Evolutionary conservation across 2,113 vertebrate species (phyloP).

Genomic region (Promerops cafer): DNA sequence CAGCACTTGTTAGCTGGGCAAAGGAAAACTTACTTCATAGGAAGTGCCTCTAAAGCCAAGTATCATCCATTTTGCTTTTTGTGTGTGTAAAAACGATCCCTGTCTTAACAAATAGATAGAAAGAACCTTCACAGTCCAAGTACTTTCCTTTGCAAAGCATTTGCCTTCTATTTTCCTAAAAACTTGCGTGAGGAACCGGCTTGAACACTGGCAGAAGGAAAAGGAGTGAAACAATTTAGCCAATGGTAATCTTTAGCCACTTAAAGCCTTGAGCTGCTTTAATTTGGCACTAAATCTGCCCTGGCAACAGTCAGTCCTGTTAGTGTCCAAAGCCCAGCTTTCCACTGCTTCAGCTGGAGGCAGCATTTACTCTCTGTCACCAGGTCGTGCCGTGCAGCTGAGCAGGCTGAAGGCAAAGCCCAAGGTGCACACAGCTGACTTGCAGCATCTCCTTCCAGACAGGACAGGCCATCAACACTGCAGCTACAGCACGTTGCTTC

Average conservation of each 20-base stretch:
- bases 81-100: background rate
- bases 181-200: background rate
- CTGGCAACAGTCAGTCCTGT: background rate
- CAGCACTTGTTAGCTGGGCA: background rate
- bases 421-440: rapidly evolving
- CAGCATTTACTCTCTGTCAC: background rate
- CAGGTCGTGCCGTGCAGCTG: background rate
- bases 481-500: background rate
- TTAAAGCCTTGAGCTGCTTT: background rate
- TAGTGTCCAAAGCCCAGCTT: background rate
- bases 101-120: background rate
- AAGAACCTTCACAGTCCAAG: background rate
- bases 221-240: background rate
- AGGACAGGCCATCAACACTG: background rate
- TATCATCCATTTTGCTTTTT: background rate
- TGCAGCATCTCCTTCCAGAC: background rate
- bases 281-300: background rate
- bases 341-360: background rate
- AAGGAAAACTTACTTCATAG: background rate
- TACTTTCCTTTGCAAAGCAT: background rate
- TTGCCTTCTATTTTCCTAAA: background rate
- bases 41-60: background rate
- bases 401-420: background rate
- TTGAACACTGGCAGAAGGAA: background rate
- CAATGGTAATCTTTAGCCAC: background rate